Percentiles rank a stretch among this genome's conserved stretches.
Conservation (phyloP, 2,797 vertebrate species). For the Leptoclinus maculatus region DNA sequence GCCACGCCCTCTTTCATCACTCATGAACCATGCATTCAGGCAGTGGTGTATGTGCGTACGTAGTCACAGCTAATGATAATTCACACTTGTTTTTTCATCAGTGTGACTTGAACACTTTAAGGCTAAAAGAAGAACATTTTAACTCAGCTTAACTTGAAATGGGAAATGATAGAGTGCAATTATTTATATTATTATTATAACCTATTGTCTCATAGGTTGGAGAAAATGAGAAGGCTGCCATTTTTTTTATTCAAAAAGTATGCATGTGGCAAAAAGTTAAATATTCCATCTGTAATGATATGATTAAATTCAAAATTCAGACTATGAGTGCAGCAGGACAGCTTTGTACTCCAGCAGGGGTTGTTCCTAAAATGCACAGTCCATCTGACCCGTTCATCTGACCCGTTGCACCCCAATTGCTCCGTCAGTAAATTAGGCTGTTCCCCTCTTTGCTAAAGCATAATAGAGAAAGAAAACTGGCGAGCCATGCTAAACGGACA, state of each 20-base stretch:
- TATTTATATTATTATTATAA: too few species aligned
- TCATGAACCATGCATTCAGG: too few species aligned
- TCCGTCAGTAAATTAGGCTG: neutral
- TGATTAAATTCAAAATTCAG: neutral
- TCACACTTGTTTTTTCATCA: neutral
- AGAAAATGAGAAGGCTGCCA: neutral
- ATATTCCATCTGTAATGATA: neutral
- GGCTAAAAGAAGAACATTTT: slow-evolving; percentile 1
- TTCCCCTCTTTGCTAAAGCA: neutral
- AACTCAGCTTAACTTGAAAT: neutral
- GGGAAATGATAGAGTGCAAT: too few species aligned
- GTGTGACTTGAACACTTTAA: slow-evolving; percentile 2
- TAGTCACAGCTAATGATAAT: too few species aligned
- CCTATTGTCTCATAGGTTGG: too few species aligned
- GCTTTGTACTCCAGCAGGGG: too few species aligned
- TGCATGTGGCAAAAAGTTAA: neutral
- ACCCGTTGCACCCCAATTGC: too few species aligned
- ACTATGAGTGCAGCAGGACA: too few species aligned
- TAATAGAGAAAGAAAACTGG: neutral
- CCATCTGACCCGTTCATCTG: neutral
- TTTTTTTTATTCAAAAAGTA: neutral
- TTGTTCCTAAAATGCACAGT: too few species aligned
- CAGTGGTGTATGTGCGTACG: too few species aligned
- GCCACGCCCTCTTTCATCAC: too few species aligned
- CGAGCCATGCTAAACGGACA: neutral